Conservation (phyloP, 2,888 invertebrate genomes). For the Eristalis pertinax region DNA sequence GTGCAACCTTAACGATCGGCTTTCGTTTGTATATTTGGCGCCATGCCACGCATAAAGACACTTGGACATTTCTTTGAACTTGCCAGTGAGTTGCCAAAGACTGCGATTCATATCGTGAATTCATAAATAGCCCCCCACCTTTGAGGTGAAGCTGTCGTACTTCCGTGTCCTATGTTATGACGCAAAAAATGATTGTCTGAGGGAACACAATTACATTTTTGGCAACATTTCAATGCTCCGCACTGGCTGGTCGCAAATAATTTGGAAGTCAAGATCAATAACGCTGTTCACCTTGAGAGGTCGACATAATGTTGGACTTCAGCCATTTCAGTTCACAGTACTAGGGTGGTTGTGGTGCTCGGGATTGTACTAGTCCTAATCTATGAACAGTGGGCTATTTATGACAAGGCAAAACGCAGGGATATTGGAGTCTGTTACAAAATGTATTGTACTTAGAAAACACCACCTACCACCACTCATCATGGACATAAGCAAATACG, state of each 20-base stretch:
- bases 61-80: background rate
- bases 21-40: background rate
- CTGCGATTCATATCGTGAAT: background rate
- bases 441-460: too few relatives aligned
- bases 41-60: background rate
- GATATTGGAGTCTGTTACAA: too few relatives aligned
- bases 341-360: too few relatives aligned
- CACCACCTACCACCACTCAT: too few relatives aligned
- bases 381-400: too few relatives aligned
- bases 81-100: background rate
- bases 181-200: background rate
- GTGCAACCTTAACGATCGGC: background rate
- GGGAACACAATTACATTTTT: background rate
- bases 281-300: background rate
- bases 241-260: background rate
- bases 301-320: background rate
- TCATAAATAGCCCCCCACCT: background rate
- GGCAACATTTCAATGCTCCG: background rate
- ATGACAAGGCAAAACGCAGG: too few relatives aligned
- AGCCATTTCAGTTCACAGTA: background rate
- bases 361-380: too few relatives aligned
- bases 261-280: background rate
- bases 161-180: background rate
- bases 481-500: too few relatives aligned
- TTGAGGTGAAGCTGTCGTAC: background rate